Evolutionary conservation across 2,797 vertebrate species (phyloP), one percentile per base, ranked within the genome.

Genomic region (Alfaro cultratus): DNA sequence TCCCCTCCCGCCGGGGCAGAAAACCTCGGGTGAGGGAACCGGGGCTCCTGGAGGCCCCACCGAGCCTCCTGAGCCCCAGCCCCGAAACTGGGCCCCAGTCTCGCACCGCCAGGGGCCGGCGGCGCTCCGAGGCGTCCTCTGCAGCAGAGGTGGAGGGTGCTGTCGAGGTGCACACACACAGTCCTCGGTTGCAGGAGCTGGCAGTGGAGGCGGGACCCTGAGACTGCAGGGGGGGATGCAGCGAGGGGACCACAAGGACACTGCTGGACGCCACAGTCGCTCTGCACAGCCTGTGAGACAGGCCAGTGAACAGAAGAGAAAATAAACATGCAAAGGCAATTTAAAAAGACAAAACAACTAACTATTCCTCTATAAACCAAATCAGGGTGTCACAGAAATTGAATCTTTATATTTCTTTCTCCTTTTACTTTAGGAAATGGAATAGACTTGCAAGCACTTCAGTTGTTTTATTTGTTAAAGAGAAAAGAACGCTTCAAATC

Each of bases 1-100:
- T 99, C 64, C 98, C 97, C 0, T 99, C 98, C 0, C 94, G 97
- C 1, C 94, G 98, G 0, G 98, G 98, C 41, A 96, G 98, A 5
- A 99, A 98, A 86, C 98, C 98, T 5, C 95, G 97, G 18, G 96
- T 96, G 78, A 94, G 97, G 57, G 97, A 97, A 74, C 94, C 92
- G 0, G 96, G 91, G 77, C 89, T 92, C 77, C 91, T 92, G 1
- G 95, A 95, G 57, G 91, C 85, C 39, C 89, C 94, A 0, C 49
- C 87, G 77, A 90, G 89, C 68, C 85, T 94, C 72, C 87, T 92
- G 60, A 87, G 88, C 74, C 81, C 91, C n/a, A 46, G 82, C 41
- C 82, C 93, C 16, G 92, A 92, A 84, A 80, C 84, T 1, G 85
- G 84, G n/a, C 78, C 93, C 5, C 89, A 85, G 83, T 87, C 93